Conservation (phyloP, 1,140 invertebrate species). For the Vanessa atalanta region DNA sequence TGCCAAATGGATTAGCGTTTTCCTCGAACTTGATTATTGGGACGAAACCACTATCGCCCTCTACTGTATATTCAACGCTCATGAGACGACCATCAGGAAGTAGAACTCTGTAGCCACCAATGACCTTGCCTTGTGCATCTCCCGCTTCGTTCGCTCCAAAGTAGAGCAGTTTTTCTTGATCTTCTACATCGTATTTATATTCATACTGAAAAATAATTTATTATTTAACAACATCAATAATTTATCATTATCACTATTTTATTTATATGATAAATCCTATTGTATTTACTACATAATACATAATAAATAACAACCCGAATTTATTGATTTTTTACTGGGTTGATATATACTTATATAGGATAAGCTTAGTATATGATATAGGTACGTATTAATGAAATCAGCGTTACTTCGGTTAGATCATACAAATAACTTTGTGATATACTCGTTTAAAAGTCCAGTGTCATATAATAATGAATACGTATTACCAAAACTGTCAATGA, state of each 20-base stretch:
- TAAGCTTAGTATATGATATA: too few relatives aligned
- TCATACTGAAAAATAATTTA: conserved; percentile 81
- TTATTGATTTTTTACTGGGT: too few relatives aligned
- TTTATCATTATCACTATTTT: too few relatives aligned
- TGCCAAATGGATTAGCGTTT: conserved; percentile 81
- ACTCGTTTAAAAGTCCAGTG: too few relatives aligned
- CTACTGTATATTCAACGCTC: conserved; percentile 85
- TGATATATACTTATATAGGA: too few relatives aligned
- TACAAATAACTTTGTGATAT: too few relatives aligned
- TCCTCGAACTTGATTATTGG: conserved; percentile 84
- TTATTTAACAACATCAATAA: background rate
- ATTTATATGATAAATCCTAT: background rate
- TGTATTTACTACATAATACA: too few relatives aligned
- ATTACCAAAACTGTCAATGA: background rate
- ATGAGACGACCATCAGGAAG: conserved; percentile 86
- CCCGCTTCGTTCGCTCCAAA: conserved; percentile 85
- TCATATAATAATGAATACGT: background rate
- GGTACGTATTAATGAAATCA: too few relatives aligned
- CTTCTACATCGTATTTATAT: conserved; percentile 87
- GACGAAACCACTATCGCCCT: conserved; percentile 86
- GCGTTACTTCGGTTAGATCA: too few relatives aligned
- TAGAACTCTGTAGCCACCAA: conserved; percentile 84
- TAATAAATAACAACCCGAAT: too few relatives aligned
- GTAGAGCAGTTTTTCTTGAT: conserved; percentile 83
- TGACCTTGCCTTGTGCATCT: conserved; percentile 82